Base-by-base conservation (phyloP, 2,797 vertebrate genomes). In the Cynopterus sphinx region DNA sequence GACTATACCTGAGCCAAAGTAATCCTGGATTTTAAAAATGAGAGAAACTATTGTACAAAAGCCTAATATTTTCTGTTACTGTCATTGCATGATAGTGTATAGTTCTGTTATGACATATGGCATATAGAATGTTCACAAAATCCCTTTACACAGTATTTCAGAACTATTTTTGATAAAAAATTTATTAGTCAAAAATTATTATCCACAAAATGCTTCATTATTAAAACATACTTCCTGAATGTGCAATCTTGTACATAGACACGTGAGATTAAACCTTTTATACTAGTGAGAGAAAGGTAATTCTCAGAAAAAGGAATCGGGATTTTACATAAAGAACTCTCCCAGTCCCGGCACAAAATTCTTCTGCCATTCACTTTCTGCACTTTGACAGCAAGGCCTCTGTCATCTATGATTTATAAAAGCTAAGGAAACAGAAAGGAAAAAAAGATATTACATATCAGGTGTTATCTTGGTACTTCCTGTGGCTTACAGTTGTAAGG, bases 131-230 rank as follows among this genome's bases (percentile, higher is more conserved):
- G 9, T 77, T 61, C 78, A 70, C 5, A 78, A 77, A 86, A 94
- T 92, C 2, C 13, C 41, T 46, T 8, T 67, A 82, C 39, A 4
- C 24, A 51, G 6, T 43, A 75, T 43, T 92, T 91, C 49, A 67
- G 15, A 94, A 86, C 83, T 78, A 65, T 31, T 90, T 97, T 78
- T 46, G 77, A 94, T 65, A 49, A 46, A 81, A 93, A 53, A 39
- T 5, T 6, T 43, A 49, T 9, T 73, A 94, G 61, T 57, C 85
- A 92, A 95, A 88, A 84, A 24, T 63, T 65, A 51, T 55, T 51
- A 82, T 33, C 84, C 49, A 77, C 57, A 90, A 87, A 85, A 67
- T 11, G 33, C 24, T 43, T 87, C 67, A 96, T n/a, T 78, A 81
- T 73, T 85, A 94, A 90, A 92, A 57, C 7, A n/a, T 70, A 33